Conservation (phyloP, 2,797 vertebrate species). For the Takifugu ocellatus region DNA sequence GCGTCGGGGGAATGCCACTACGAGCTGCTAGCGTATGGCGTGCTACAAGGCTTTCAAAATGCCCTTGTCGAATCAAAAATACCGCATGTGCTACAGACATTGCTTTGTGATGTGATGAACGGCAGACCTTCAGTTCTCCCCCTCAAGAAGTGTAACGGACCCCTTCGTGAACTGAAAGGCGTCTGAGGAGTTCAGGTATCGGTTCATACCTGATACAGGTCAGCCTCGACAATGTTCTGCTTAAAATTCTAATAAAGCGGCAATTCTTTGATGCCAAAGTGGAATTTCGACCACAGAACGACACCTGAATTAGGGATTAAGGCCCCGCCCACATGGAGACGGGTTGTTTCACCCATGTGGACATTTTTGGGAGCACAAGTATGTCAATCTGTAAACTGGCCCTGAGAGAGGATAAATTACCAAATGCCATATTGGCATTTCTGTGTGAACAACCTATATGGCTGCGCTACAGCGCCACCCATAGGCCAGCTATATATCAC, state of each 20-base stretch:
- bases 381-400: too few relatives aligned
- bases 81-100: conserved; percentile 59
- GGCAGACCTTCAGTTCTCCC: conserved; percentile 41
- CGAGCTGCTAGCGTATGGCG: conserved; percentile 60
- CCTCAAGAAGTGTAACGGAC: conserved; percentile 42
- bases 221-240: conserved; percentile 6
- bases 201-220: not conserved
- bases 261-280: conserved; percentile 34
- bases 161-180: not conserved
- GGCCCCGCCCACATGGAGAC: too few relatives aligned
- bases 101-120: conserved; percentile 49
- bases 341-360: too few relatives aligned
- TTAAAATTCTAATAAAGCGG: conserved; percentile 34
- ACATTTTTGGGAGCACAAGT: too few relatives aligned
- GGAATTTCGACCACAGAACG: conserved; percentile 11
- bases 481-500: too few relatives aligned
- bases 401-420: too few relatives aligned
- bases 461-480: too few relatives aligned
- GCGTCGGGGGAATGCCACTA: conserved; percentile 61
- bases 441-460: too few relatives aligned
- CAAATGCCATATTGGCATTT: too few relatives aligned
- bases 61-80: conserved; percentile 69
- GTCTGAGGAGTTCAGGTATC: conserved; percentile 19
- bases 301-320: conserved; percentile 12
- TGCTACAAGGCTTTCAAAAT: conserved; percentile 61